A percentile compares a stretch with the other conserved stretches of the same genome.
Evolutionary conservation across 2,797 vertebrate genomes (phyloP).

Genomic region (Ibycter americanus): DNA sequence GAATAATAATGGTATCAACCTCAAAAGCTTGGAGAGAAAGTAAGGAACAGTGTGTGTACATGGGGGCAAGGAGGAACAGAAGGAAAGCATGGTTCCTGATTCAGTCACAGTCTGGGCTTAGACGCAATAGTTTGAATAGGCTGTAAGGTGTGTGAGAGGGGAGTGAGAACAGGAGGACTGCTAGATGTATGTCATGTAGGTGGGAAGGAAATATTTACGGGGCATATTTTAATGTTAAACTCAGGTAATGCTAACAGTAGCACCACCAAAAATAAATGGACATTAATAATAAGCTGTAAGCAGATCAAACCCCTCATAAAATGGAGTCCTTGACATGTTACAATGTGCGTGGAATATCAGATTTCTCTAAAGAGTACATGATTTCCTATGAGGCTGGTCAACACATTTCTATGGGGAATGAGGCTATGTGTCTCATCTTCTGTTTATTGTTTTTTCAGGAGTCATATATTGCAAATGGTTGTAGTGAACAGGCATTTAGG

Average conservation of each 20-base stretch:
- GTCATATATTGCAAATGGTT: background rate
- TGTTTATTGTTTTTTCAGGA: background rate
- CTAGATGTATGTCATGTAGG: rapidly evolving
- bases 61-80: background rate
- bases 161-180: background rate
- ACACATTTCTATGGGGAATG: rapidly evolving
- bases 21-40: background rate
- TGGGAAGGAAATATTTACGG: background rate
- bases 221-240: background rate
- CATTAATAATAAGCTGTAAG: background rate
- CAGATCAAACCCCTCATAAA: rapidly evolving
- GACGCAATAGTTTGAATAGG: background rate
- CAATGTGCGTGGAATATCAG: background rate
- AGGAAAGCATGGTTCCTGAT: background rate
- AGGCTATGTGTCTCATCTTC: background rate
- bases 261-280: background rate
- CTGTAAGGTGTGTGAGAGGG: background rate
- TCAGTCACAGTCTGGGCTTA: background rate
- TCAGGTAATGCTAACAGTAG: background rate
- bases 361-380: background rate
- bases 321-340: background rate
- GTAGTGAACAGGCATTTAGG: background rate
- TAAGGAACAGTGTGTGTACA: background rate
- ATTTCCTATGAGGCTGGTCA: background rate
- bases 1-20: rapidly evolving